These are phyloP conservation scores for Diacarnus erythraeanus DNA, from an alignment of 37 sponge, comb jelly and placozoan genomes.

Conservation along the genomic window DNA sequence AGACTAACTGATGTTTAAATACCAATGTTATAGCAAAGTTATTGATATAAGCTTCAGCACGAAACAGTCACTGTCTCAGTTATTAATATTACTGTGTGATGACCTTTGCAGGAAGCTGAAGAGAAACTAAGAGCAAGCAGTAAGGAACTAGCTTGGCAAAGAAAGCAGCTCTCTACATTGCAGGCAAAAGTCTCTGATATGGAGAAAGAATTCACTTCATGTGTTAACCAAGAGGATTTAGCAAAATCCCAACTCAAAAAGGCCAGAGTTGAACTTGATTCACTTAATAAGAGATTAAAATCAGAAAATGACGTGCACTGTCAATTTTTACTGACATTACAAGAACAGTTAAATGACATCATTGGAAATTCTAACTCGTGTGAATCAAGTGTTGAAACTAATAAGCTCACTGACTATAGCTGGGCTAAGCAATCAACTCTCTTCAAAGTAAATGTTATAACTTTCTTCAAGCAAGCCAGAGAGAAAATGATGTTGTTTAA, in stretches of 20 bases:
- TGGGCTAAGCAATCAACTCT: background rate
- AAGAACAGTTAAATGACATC: background rate
- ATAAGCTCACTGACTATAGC: too few species aligned
- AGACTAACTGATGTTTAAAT: too few species aligned
- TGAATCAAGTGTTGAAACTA: background rate
- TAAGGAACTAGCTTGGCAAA: slow-evolving; percentile 20
- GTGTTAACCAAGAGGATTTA: background rate
- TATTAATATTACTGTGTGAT: too few species aligned
- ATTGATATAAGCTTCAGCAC: too few species aligned
- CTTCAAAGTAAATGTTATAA: background rate
- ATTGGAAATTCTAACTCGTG: background rate
- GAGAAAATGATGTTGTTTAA: background rate
- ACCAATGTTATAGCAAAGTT: too few species aligned
- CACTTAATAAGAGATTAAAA: background rate
- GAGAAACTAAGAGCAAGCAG: slow-evolving; percentile 13
- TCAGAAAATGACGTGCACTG: slow-evolving; percentile 1
- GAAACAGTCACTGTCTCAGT: too few species aligned
- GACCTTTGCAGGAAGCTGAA: slow-evolving; percentile 33
- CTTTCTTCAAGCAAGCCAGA: background rate
- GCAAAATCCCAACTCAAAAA: background rate
- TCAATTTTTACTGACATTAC: background rate
- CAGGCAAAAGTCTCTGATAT: background rate
- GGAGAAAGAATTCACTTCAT: background rate
- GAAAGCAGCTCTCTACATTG: background rate
- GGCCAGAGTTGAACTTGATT: background rate